Evolutionary conservation across 2,797 vertebrate genomes (phyloP).

Genomic region (Peromyscus eremicus): DNA sequence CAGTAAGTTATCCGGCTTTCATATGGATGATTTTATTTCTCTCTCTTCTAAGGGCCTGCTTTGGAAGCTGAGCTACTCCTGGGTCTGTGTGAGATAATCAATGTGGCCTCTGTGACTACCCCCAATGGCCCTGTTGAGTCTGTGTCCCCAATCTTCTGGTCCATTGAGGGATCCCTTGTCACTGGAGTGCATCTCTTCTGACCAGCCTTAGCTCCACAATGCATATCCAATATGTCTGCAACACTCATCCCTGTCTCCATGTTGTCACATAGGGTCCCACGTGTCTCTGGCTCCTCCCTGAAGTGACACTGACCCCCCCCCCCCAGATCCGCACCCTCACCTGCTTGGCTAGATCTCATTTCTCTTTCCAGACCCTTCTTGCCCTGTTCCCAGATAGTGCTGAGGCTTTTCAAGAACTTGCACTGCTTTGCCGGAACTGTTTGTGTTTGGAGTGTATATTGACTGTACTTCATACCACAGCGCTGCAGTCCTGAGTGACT

Average conservation of each 20-base stretch:
- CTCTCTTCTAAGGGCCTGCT: background rate
- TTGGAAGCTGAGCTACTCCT: background rate
- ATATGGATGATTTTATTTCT: no score
- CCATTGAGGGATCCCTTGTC: fast-evolving
- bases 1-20: background rate
- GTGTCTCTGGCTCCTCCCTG: background rate
- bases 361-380: fast-evolving
- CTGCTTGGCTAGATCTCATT: fast-evolving
- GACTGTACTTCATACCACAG: background rate
- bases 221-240: fast-evolving
- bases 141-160: background rate
- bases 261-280: fast-evolving
- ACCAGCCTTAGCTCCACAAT: background rate
- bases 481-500: fast-evolving
- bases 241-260: fast-evolving
- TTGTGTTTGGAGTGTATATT: fast-evolving
- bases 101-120: fast-evolving
- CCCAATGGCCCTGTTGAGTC: no score
- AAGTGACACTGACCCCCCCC: fast-evolving
- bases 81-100: background rate
- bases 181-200: background rate
- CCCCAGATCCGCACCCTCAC: background rate
- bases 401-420: fast-evolving
- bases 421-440: fast-evolving
- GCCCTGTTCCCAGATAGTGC: background rate